Evolutionary conservation across 2,888 invertebrate genomes (phyloP).

Genomic region (Lobophora halterata): DNA sequence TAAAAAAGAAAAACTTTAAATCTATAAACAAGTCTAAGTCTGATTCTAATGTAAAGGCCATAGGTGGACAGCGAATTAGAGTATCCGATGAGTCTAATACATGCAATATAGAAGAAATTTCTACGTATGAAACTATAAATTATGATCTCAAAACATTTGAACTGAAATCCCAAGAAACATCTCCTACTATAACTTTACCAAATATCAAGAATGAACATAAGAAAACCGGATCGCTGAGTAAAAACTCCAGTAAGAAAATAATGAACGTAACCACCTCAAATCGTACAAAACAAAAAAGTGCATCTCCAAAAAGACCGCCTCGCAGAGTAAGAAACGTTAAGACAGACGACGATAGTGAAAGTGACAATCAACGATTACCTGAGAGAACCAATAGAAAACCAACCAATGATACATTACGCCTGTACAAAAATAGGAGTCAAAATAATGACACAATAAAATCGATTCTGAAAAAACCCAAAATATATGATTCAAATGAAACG

Average conservation of each 20-base stretch:
- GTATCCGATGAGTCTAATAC: conserved; percentile 78
- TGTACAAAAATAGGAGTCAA: conserved; percentile 55
- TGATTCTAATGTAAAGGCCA: conserved; percentile 81
- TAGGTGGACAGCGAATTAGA: conserved; percentile 85
- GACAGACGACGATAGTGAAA: conserved; percentile 75
- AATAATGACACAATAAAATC: conserved; percentile 78
- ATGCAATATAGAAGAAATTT: conserved; percentile 60
- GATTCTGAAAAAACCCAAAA: conserved; percentile 80
- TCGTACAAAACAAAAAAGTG: conserved; percentile 68
- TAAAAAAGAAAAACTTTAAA: conserved; percentile 55
- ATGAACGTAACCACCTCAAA: conserved; percentile 50
- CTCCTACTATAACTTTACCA: conserved; percentile 61
- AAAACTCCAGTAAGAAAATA: conserved; percentile 61
- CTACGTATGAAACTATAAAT: conserved; percentile 71
- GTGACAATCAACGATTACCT: conserved; percentile 66
- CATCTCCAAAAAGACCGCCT: conserved; percentile 84
- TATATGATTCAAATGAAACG: conserved; percentile 53
- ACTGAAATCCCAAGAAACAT: conserved; percentile 55
- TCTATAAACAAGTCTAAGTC: conserved; percentile 55
- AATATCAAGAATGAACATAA: conserved; percentile 71
- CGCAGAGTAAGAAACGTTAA: conserved; percentile 74
- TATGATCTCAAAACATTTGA: conserved; percentile 74
- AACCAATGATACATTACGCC: conserved; percentile 45
- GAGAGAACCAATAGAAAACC: conserved; percentile 58
- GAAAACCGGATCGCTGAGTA: conserved; percentile 57